Evolutionary conservation across 2,113 vertebrate genomes (phyloP).

Genomic region (Acrocephalus kingi): DNA sequence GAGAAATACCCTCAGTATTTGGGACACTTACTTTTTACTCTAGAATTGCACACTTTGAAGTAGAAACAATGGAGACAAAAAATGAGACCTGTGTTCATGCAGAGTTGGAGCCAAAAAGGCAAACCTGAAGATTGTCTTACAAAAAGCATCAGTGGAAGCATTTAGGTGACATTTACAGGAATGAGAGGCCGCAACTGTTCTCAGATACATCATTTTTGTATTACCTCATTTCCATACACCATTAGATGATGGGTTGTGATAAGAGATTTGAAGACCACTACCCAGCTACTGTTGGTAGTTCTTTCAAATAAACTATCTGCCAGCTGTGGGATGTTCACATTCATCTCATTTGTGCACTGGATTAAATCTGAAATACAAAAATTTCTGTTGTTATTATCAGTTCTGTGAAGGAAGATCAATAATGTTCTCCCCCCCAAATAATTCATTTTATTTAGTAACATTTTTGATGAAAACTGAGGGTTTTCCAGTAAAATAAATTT

Average conservation of each 20-base stretch:
- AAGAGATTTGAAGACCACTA: conserved; percentile 98
- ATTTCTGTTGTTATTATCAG: background rate
- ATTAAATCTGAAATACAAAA: conserved; percentile 86
- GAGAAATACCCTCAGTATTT: background rate
- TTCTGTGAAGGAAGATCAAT: background rate
- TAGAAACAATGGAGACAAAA: background rate
- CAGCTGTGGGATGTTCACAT: conserved; percentile 95
- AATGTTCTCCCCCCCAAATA: background rate
- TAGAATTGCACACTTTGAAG: background rate
- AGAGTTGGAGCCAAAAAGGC: background rate
- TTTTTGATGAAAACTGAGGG: background rate
- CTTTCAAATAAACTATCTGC: conserved; percentile 97
- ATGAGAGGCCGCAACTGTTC: background rate
- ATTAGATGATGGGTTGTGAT: conserved; percentile 98
- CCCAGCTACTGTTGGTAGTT: conserved; percentile 97
- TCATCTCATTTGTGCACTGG: conserved; percentile 97
- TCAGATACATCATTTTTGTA: background rate
- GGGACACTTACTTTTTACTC: background rate
- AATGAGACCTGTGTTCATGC: background rate
- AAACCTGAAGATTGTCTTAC: background rate
- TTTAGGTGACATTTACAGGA: background rate
- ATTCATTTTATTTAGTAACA: background rate
- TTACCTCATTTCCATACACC: conserved; percentile 98
- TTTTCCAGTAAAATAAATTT: background rate
- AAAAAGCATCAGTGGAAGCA: background rate